Evolutionary conservation across 2,888 invertebrate genomes (phyloP).

Genomic region (Drosophila paramelanica): DNA sequence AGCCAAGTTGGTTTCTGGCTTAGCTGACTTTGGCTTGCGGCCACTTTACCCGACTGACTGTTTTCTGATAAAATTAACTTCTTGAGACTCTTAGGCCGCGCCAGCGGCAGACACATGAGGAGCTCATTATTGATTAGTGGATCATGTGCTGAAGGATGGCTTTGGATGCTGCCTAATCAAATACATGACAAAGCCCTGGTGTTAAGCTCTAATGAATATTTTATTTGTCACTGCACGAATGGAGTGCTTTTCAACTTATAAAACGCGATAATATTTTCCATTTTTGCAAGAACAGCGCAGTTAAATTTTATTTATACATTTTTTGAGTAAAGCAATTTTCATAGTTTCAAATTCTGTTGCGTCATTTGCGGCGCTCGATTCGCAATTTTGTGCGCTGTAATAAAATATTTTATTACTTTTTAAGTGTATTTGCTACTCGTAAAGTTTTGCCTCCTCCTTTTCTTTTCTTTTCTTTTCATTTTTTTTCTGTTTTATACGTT

Average conservation of each 20-base stretch:
- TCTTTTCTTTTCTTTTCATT: not conserved
- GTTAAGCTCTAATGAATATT: constrained; percentile 56
- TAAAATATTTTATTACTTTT: constrained; percentile 80
- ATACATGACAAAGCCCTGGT: constrained; percentile 44
- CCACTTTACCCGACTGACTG: constrained; percentile 28
- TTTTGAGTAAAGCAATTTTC: constrained; percentile 20
- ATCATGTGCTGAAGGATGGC: constrained; percentile 34
- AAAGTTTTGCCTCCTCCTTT: constrained; percentile 52
- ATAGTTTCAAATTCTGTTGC: constrained; percentile 22
- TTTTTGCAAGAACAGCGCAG: constrained; percentile 13
- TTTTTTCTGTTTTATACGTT: not conserved
- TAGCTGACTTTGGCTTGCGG: constrained; percentile 39
- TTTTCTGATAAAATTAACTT: constrained; percentile 61
- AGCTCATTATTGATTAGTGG: constrained; percentile 71
- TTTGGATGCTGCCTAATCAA: constrained; percentile 47
- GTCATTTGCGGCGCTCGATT: constrained; percentile 32
- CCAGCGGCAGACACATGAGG: constrained; percentile 36
- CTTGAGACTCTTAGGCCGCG: constrained; percentile 30
- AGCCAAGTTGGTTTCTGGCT: constrained; percentile 33
- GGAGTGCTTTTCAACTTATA: not conserved
- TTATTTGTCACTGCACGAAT: constrained; percentile 24
- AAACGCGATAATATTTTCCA: constrained; percentile 15
- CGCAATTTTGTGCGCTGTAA: constrained; percentile 58
- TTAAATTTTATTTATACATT: constrained; percentile 32
- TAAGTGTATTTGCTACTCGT: constrained; percentile 75